These are phyloP conservation scores for Promerops cafer DNA, from an alignment of 2,113 vertebrate species.

Conservation along the genomic window DNA sequence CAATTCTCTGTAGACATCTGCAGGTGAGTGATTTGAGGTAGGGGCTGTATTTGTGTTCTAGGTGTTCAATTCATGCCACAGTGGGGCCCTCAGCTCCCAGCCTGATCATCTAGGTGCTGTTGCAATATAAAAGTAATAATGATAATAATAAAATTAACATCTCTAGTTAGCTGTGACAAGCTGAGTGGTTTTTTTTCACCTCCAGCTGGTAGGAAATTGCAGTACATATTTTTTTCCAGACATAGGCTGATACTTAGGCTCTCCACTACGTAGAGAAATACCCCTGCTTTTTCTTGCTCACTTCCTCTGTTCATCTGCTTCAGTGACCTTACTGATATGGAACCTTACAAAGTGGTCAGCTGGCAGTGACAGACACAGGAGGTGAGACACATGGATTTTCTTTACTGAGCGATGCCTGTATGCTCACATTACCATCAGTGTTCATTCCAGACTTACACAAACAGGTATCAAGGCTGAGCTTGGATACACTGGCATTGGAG, in stretches of 20 bases:
- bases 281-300: not conserved
- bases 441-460: not conserved
- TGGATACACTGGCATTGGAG: not conserved
- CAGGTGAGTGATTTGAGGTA: not conserved
- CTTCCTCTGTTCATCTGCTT: conserved; percentile 20
- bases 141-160: conserved; percentile 63
- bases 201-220: conserved; percentile 65
- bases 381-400: not conserved
- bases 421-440: not conserved
- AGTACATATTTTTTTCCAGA: conserved; percentile 59
- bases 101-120: not conserved
- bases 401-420: not conserved
- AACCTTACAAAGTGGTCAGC: not conserved
- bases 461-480: not conserved
- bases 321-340: not conserved
- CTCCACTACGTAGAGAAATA: not conserved
- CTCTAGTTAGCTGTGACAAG: conserved; percentile 59
- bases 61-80: not conserved
- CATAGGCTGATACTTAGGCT: conserved; percentile 18
- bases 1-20: not conserved
- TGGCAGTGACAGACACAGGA: not conserved
- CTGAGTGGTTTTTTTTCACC: not conserved
- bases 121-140: conserved; percentile 1
- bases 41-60: not conserved
- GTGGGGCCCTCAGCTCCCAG: not conserved